Percentiles rank a stretch among this genome's conserved stretches.
Conservation (phyloP, 2,888 invertebrate species). For the Argyresthia albistria region DNA sequence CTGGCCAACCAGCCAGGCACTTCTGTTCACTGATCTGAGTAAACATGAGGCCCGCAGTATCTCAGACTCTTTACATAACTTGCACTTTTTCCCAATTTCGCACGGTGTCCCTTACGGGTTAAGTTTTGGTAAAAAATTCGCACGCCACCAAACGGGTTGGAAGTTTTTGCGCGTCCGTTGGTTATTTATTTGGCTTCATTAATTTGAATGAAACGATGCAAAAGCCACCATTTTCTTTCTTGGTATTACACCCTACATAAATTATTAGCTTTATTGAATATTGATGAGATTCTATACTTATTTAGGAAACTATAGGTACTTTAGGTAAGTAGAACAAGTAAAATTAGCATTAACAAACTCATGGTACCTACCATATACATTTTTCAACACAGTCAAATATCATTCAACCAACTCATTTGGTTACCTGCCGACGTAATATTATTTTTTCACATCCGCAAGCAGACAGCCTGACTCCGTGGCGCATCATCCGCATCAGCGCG, state of each 20-base stretch:
- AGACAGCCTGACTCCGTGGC: conserved; percentile 5
- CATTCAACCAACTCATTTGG: background rate
- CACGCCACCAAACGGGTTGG: conserved; percentile 12
- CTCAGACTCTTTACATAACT: background rate
- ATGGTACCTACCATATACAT: no score
- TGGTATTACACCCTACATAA: no score
- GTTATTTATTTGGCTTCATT: background rate
- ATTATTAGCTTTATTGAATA: no score
- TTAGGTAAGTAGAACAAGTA: no score
- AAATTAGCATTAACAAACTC: no score
- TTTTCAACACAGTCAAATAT: background rate
- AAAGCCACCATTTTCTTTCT: no score
- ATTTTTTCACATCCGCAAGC: background rate
- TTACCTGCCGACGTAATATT: background rate
- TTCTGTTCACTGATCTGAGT: conserved; percentile 44
- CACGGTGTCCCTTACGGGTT: conserved; percentile 22
- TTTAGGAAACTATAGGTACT: no score
- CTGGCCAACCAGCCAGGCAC: conserved; percentile 27
- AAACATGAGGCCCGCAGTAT: conserved; percentile 22
- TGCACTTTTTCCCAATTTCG: conserved; percentile 16
- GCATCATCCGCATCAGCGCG: background rate
- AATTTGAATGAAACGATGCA: no score
- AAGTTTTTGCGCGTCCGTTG: conserved; percentile 21
- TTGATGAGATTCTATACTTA: no score
- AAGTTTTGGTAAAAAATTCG: conserved; percentile 16